Percentiles rank a stretch among this genome's conserved stretches.
Evolutionary conservation across 2,113 vertebrate genomes (phyloP).

Genomic region (Laticauda colubrina): DNA sequence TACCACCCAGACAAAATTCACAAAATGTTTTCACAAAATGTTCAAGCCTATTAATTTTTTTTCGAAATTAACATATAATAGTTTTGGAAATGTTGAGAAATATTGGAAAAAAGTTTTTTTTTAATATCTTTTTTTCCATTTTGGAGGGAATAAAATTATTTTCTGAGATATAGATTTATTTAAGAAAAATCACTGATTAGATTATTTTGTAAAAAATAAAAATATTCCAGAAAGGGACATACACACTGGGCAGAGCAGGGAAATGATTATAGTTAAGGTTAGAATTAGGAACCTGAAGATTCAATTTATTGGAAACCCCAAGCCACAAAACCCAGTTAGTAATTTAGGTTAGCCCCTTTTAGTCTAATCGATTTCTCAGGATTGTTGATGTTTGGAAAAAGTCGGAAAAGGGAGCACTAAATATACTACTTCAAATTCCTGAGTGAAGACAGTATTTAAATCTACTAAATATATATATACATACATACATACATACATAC

Average conservation of each 20-base stretch:
- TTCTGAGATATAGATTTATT: neutral
- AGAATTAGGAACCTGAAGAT: neutral
- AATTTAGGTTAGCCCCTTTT: neutral
- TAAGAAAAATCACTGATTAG: neutral
- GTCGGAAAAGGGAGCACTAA: neutral
- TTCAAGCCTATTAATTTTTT: neutral
- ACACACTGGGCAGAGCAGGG: neutral
- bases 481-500: too few species aligned
- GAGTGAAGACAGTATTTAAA: neutral
- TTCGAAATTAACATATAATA: neutral
- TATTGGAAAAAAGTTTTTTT: neutral
- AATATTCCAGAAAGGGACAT: neutral
- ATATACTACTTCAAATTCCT: neutral
- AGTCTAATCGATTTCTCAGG: neutral
- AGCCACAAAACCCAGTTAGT: neutral
- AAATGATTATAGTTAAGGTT: neutral
- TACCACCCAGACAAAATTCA: neutral
- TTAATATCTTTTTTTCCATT: neutral
- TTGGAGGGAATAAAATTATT: neutral
- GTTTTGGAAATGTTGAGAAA: neutral
- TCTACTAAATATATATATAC: neutral
- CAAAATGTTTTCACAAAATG: neutral
- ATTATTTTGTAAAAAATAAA: neutral
- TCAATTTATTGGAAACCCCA: neutral
- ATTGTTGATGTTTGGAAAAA: neutral